These are phyloP conservation scores for Lontra canadensis DNA, from an alignment of 2,113 vertebrate species.

Conservation along the genomic window DNA sequence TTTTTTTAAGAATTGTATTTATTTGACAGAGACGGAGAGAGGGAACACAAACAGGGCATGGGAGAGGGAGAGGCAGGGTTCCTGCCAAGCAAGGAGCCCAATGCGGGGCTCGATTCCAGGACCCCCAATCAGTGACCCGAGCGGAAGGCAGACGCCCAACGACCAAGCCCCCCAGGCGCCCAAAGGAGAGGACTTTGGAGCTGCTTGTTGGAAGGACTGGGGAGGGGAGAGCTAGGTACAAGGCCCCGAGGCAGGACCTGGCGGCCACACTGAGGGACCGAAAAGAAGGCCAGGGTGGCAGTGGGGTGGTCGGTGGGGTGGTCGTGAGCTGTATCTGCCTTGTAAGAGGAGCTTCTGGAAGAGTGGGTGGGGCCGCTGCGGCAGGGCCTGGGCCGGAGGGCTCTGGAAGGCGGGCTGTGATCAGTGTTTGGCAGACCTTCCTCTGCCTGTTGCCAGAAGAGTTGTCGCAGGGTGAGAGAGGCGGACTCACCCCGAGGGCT, in stretches of 20 bases:
- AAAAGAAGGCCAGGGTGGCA: neutral
- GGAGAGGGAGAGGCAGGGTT: too few species aligned
- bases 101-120: too few species aligned
- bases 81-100: too few species aligned
- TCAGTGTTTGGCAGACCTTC: neutral
- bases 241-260: neutral
- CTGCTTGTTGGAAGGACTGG: neutral
- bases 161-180: too few species aligned
- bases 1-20: too few species aligned
- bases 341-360: neutral
- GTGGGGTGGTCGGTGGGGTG: fast-evolving
- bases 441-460: neutral
- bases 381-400: neutral
- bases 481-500: fast-evolving
- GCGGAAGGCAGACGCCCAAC: too few species aligned
- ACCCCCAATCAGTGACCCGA: too few species aligned
- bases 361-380: fast-evolving
- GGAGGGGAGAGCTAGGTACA: neutral
- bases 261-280: neutral
- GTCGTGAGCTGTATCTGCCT: neutral
- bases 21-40: too few species aligned
- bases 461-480: neutral
- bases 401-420: neutral
- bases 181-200: neutral
- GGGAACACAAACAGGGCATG: too few species aligned